Percentiles rank a stretch among this genome's conserved stretches.
These are phyloP conservation scores for Peromyscus leucopus DNA, from an alignment of 2,113 vertebrate genomes.

Conservation along the genomic window DNA sequence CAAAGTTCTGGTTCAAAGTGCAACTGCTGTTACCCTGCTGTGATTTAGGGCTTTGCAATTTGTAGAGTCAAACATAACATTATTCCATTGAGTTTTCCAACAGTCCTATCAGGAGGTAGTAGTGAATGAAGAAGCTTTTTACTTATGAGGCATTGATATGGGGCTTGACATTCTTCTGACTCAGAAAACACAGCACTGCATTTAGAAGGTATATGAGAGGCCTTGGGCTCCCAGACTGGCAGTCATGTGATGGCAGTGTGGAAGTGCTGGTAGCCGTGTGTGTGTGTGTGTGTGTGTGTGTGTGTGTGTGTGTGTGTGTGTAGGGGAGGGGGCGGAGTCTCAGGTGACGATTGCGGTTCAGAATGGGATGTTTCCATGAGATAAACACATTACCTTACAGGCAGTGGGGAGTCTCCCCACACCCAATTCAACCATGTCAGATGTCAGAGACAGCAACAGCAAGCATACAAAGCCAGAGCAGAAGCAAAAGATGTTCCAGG, in stretches of 20 bases:
- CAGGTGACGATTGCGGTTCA: too few relatives aligned
- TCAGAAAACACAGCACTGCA: not conserved
- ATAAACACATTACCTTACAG: too few relatives aligned
- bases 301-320: too few relatives aligned
- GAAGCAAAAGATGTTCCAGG: too few relatives aligned
- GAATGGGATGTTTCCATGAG: too few relatives aligned
- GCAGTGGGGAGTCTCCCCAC: too few relatives aligned
- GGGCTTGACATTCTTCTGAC: not conserved
- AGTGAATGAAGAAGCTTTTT: not conserved
- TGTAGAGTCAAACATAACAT: not conserved
- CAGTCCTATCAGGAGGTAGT: not conserved
- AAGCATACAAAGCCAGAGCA: too few relatives aligned
- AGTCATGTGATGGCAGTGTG: not conserved
- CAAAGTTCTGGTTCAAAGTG: not conserved
- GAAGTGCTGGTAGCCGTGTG: too few relatives aligned
- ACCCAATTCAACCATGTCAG: too few relatives aligned
- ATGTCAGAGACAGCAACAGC: too few relatives aligned
- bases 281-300: too few relatives aligned
- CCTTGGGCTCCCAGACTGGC: not conserved
- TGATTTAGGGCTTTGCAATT: slow-evolving; percentile 18
- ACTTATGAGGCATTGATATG: not conserved
- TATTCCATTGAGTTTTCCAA: not conserved
- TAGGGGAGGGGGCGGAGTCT: too few relatives aligned
- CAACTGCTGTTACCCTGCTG: not conserved
- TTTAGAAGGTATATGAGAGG: not conserved